Conservation (phyloP, 2,113 vertebrate species). For the Epinephelus moara region DNA sequence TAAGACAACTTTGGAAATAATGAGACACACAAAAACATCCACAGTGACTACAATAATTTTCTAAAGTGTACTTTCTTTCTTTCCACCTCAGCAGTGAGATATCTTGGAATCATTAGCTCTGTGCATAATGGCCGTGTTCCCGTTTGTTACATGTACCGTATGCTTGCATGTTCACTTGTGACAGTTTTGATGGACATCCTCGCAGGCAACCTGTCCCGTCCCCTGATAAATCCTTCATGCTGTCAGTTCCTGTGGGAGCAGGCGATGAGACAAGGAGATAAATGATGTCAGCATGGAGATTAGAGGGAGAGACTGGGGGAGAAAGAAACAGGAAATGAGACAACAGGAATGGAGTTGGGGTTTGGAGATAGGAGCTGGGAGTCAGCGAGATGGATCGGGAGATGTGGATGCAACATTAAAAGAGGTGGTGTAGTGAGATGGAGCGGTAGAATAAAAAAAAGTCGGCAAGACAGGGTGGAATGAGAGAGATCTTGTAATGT, state of each 20-base stretch:
- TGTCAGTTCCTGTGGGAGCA: slow-evolving; percentile 38
- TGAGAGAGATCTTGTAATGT: background rate
- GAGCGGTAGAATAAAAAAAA: slow-evolving; percentile 1
- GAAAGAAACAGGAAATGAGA: slow-evolving; percentile 60
- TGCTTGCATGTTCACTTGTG: background rate
- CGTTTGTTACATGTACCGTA: background rate
- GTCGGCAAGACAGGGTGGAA: background rate
- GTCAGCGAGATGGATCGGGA: slow-evolving; percentile 10
- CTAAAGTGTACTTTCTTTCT: background rate
- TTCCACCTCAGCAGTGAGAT: background rate
- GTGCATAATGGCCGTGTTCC: background rate
- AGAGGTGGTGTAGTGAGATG: slow-evolving; percentile 11
- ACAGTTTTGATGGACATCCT: slow-evolving; percentile 18
- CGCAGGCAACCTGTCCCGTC: slow-evolving; percentile 21
- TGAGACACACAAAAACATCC: background rate
- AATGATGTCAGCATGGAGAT: slow-evolving; percentile 50
- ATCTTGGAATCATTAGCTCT: background rate
- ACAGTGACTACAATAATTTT: background rate
- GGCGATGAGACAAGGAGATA: slow-evolving; percentile 51
- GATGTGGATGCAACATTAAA: slow-evolving; percentile 14
- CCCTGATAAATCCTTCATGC: slow-evolving; percentile 44
- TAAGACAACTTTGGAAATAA: background rate
- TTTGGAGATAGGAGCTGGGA: slow-evolving; percentile 23
- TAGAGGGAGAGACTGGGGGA: slow-evolving; percentile 9
- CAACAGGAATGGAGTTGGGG: slow-evolving; percentile 33